Evolutionary conservation across 1,140 invertebrate genomes (phyloP).

Genomic region (Drosophila pruinosa): DNA sequence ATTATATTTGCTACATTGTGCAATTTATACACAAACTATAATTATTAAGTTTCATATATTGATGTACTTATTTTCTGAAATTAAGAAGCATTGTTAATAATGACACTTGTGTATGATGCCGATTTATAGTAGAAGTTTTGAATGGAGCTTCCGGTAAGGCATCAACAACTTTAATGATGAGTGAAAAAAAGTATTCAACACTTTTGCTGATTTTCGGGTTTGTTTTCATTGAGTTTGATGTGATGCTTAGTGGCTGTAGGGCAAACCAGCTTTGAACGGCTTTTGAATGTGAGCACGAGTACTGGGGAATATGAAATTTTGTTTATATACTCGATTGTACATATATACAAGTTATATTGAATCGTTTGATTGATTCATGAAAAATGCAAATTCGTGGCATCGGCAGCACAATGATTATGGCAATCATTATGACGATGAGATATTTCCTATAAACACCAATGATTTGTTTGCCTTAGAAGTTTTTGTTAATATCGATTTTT

Average conservation of each 20-base stretch:
- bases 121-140: not conserved
- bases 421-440: conserved; percentile 50
- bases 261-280: conserved; percentile 17
- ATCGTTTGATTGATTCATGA: conserved; percentile 72
- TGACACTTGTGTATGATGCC: not conserved
- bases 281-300: not conserved
- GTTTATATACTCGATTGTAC: not conserved
- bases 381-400: conserved; percentile 66
- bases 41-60: too few species aligned
- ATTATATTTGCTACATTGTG: too few species aligned
- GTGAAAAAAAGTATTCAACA: not conserved
- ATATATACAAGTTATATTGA: conserved; percentile 31
- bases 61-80: too few species aligned
- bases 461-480: conserved; percentile 75
- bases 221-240: conserved; percentile 36
- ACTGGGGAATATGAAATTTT: conserved; percentile 11
- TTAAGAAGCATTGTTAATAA: too few species aligned
- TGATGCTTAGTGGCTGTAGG: conserved; percentile 10
- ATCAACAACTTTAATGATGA: not conserved
- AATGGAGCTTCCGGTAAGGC: conserved; percentile 13
- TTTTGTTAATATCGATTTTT: conserved; percentile 55
- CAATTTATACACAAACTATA: too few species aligned
- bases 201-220: conserved; percentile 6
- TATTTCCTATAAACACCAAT: conserved; percentile 73
- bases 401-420: conserved; percentile 9